phyloP scores from a whole-genome alignment of 2,113 vertebrate genomes.

The Albula goreensis region DNA sequence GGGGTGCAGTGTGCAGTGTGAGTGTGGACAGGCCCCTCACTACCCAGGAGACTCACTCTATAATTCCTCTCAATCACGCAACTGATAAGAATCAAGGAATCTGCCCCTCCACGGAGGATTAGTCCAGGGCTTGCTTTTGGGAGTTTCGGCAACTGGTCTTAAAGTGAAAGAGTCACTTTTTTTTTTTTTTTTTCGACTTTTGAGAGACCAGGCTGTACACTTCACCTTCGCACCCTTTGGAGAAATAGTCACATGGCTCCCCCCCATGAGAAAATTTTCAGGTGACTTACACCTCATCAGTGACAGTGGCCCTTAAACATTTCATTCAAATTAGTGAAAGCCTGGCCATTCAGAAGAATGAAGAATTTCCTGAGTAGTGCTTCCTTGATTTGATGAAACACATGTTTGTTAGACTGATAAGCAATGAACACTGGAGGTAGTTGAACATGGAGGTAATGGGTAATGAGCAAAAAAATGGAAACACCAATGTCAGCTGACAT shows the following conservation, averaged over 20 bases:
- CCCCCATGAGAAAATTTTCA: background rate
- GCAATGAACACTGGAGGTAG: slow-evolving; percentile 52
- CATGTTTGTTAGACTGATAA: slow-evolving; percentile 32
- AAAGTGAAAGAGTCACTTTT: slow-evolving; percentile 22
- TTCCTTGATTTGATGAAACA: background rate
- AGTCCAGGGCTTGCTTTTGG: slow-evolving; percentile 31
- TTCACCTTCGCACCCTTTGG: background rate
- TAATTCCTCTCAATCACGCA: slow-evolving; percentile 45
- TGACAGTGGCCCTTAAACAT: background rate
- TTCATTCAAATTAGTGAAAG: background rate
- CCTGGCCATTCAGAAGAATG: slow-evolving; percentile 25
- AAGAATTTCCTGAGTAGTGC: slow-evolving; percentile 53
- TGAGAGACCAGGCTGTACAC: background rate
- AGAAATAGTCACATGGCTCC: background rate
- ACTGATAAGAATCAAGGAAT: slow-evolving; percentile 47
- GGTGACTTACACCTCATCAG: background rate
- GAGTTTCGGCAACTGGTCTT: slow-evolving; percentile 27
- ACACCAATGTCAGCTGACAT: no score
- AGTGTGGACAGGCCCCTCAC: background rate
- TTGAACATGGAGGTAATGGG: slow-evolving; percentile 49
- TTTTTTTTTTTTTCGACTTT: no score
- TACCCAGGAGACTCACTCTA: slow-evolving; percentile 34
- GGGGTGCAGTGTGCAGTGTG: slow-evolving; percentile 42
- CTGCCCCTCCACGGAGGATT: slow-evolving; percentile 35
- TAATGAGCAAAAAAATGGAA: no score